These are phyloP conservation scores for Xestia c-nigrum DNA, from an alignment of 2,888 invertebrate species.

Conservation along the genomic window DNA sequence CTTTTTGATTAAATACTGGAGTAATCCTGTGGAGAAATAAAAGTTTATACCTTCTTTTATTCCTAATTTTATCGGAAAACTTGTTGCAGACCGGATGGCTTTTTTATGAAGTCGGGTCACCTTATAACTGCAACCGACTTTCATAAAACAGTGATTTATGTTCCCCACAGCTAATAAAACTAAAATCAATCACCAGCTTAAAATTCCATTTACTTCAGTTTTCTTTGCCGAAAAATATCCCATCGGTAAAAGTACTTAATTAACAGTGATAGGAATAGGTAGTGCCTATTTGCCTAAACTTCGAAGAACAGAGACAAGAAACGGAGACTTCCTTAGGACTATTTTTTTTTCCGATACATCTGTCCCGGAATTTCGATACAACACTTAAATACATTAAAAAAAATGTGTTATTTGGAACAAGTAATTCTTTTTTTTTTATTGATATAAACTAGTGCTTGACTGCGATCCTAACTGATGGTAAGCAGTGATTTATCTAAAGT, in stretches of 20 bases:
- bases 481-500: too few species aligned
- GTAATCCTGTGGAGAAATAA: background rate
- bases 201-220: slow-evolving; percentile 7
- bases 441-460: too few species aligned
- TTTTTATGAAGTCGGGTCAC: background rate
- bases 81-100: slow-evolving; percentile 1
- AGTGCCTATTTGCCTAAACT: too few species aligned
- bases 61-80: background rate
- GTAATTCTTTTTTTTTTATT: too few species aligned
- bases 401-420: too few species aligned
- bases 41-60: background rate
- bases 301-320: too few species aligned
- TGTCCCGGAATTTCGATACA: too few species aligned
- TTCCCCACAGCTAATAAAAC: background rate
- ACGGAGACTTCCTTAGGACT: too few species aligned
- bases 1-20: background rate
- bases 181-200: slow-evolving; percentile 5
- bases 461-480: too few species aligned
- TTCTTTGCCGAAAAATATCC: background rate
- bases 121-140: background rate
- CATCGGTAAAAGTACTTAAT: background rate
- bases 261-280: too few species aligned
- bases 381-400: too few species aligned
- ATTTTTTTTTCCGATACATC: too few species aligned
- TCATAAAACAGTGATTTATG: slow-evolving; percentile 29